Evolutionary conservation across 2,113 vertebrate species (phyloP), one percentile per base, ranked within the genome.

Genomic region (Aramus guarauna): DNA sequence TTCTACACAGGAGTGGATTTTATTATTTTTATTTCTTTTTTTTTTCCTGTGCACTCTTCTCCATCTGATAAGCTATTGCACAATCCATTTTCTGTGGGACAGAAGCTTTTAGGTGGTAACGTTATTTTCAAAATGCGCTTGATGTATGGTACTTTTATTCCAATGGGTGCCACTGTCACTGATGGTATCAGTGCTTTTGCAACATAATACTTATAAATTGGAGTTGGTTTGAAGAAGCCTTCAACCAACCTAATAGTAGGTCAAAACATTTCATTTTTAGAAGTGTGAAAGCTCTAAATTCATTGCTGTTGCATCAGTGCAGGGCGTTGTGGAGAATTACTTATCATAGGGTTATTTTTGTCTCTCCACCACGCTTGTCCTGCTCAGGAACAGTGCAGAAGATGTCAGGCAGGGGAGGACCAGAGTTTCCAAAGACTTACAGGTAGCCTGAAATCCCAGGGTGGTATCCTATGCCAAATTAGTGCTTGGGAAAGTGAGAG

Each of bases 1-100:
- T 97, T 87, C 67, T 86, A 55, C 69, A 17, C 79, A 36, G 96
- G 58, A 85, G 36, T 9, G 37, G 67, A 36, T 64, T 97, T 93
- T 85, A 84, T 97, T 94, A 64, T 97, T 89, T 95, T 94, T 90
- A 67, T 94, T 92, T 92, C 55, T 96, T 50, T 12, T 94, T 89
- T 92, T 92, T 92, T 45, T 91, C 43, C 69, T 39, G 32, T 66
- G 68, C 52, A 47, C 9, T 88, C 55, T 72, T 92, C 69, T 84
- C 81, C 9, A 10, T 39, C 34, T 91, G 79, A 82, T 60, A 89
- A 82, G 56, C 26, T 88, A n/a, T 64, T 41, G 41, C 72, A 92
- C 72, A 75, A 73, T 89, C 52, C 7, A 27, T 96, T 98, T 96
- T 85, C 79, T 83, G 23, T 18, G 83, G 55, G 58, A 91, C 22